These are phyloP conservation scores for Chromobotia macracanthus DNA, from an alignment of 2,797 vertebrate genomes.

Conservation along the genomic window DNA sequence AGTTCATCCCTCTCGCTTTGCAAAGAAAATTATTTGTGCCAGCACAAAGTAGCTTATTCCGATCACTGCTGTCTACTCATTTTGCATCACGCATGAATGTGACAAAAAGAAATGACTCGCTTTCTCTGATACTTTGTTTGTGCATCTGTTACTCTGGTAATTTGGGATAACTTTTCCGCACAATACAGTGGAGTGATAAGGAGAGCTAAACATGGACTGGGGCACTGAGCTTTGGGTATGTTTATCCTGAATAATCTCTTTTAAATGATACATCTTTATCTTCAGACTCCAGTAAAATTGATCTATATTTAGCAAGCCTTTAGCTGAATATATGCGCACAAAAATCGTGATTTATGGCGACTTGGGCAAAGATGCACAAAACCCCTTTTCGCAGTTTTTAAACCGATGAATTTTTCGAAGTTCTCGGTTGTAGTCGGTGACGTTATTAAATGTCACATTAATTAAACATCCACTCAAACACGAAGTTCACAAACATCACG, in stretches of 20 bases:
- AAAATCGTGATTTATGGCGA: not conserved
- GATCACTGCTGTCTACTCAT: slow-evolving; percentile 53
- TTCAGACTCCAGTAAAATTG: not conserved
- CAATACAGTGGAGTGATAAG: slow-evolving; percentile 63
- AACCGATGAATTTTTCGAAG: too few species aligned
- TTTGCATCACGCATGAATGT: not conserved
- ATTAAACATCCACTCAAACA: not conserved
- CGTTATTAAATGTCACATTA: not conserved
- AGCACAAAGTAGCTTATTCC: slow-evolving; percentile 29
- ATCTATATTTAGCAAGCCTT: too few species aligned
- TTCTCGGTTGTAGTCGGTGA: too few species aligned
- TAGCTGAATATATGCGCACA: not conserved
- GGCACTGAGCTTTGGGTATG: slow-evolving; percentile 85
- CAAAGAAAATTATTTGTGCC: slow-evolving; percentile 60
- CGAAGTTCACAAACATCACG: not conserved
- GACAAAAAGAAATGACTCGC: not conserved
- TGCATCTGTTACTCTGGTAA: slow-evolving; percentile 48
- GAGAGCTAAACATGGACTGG: slow-evolving; percentile 80
- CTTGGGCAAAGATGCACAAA: not conserved
- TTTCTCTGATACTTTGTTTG: slow-evolving; percentile 45
- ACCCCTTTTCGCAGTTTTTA: too few species aligned
- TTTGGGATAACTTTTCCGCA: slow-evolving; percentile 76
- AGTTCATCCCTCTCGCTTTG: slow-evolving; percentile 75
- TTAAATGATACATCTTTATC: not conserved
- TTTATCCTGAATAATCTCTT: slow-evolving; percentile 37